Percentiles rank a stretch among this genome's conserved stretches.
Evolutionary conservation across 2,113 vertebrate species (phyloP).

Genomic region (Formicarius rufipectus): DNA sequence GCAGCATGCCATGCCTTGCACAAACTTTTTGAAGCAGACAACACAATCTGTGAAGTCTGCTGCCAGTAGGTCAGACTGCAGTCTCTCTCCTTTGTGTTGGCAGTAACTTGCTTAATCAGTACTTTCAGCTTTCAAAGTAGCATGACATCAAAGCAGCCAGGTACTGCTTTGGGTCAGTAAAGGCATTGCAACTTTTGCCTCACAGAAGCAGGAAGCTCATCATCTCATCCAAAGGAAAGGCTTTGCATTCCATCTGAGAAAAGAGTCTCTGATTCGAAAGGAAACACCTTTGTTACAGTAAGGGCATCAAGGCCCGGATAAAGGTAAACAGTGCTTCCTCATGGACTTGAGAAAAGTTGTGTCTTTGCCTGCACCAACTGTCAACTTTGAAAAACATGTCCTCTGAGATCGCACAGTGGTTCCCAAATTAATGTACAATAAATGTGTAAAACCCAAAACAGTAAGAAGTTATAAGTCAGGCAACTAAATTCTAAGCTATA

Average conservation of each 20-base stretch:
- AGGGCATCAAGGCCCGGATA: not conserved
- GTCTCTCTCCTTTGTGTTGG: not conserved
- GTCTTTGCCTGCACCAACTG: not conserved
- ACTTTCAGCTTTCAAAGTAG: not conserved
- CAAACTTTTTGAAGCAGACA: not conserved
- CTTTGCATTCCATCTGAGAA: not conserved
- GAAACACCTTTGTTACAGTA: not conserved
- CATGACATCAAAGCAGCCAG: not conserved
- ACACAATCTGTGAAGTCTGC: not conserved
- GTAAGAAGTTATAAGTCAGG: conserved; percentile 76
- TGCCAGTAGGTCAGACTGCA: not conserved
- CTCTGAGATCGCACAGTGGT: conserved; percentile 45
- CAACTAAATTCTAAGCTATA: conserved; percentile 74
- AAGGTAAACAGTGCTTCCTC: not conserved
- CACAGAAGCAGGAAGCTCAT: not conserved
- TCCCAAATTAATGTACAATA: conserved; percentile 8
- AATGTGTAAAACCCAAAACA: conserved; percentile 57
- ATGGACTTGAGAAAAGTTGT: not conserved
- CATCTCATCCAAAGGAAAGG: not conserved
- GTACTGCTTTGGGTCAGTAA: conserved; percentile 1
- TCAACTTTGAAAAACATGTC: not conserved
- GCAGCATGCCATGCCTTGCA: not conserved
- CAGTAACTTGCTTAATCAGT: not conserved
- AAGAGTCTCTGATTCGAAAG: not conserved
- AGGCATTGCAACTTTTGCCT: conserved; percentile 16